phyloP scores from a whole-genome alignment of 2,797 vertebrate species.

The Austrolebias charrua region DNA sequence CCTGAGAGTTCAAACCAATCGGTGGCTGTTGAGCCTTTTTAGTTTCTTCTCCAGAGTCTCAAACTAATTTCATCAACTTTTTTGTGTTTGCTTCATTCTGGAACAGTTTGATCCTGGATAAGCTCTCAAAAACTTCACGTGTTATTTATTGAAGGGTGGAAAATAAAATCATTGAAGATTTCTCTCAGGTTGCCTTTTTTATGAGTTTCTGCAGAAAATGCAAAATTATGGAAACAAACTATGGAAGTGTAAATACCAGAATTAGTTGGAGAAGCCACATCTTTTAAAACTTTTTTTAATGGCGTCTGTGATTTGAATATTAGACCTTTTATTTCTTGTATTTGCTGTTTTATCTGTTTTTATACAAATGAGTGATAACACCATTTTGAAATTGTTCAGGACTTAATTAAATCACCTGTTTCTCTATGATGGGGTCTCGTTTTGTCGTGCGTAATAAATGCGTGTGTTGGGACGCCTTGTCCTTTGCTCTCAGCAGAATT shows the following conservation, averaged over 20 bases:
- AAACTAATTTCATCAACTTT: conserved; percentile 11
- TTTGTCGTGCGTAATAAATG: conserved; percentile 61
- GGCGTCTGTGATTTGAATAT: conserved; percentile 28
- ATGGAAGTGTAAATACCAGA: conserved; percentile 23
- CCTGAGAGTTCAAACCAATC: conserved; percentile 35
- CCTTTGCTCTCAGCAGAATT: conserved; percentile 52
- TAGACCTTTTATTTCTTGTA: conserved; percentile 8
- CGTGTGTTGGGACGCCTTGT: conserved; percentile 58
- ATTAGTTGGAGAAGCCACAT: neutral
- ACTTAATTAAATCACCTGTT: conserved; percentile 50
- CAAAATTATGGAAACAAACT: conserved; percentile 13
- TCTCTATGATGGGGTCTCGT: conserved; percentile 38
- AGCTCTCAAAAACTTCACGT: conserved; percentile 39
- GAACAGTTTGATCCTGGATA: conserved; percentile 16
- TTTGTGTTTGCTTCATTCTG: conserved; percentile 14
- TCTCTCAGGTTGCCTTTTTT: conserved; percentile 4
- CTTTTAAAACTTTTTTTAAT: conserved; percentile 6
- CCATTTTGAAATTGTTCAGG: conserved; percentile 55
- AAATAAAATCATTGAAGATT: conserved; percentile 5
- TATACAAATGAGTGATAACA: conserved; percentile 38
- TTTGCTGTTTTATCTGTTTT: conserved; percentile 42
- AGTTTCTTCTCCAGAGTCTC: conserved; percentile 24
- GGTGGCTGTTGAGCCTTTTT: conserved; percentile 10
- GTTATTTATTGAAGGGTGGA: conserved; percentile 50
- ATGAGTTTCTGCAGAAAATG: conserved; percentile 1